phyloP scores from a whole-genome alignment of 2,113 vertebrate genomes.

The Prochilodus magdalenae region DNA sequence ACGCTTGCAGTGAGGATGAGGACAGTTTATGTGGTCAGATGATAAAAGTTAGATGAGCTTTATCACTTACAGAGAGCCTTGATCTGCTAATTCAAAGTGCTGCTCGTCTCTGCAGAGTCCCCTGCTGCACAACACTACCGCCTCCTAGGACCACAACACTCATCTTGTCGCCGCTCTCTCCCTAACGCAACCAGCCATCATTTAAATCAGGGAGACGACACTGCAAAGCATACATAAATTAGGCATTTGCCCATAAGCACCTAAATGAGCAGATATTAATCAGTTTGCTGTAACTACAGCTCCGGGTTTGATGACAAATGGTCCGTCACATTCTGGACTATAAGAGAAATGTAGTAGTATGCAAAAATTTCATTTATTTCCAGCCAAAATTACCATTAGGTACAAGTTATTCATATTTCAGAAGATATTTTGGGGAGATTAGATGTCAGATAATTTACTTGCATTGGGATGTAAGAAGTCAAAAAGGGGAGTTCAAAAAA shows the following conservation, averaged over 20 bases:
- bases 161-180: neutral
- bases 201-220: neutral
- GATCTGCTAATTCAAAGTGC: conserved; percentile 34
- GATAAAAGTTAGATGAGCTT: neutral
- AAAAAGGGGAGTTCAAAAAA: no score
- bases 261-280: conserved; percentile 24
- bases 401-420: no score
- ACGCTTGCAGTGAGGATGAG: neutral
- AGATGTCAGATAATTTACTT: no score
- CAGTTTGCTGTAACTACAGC: neutral
- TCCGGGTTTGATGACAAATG: neutral
- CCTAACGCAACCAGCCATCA: neutral
- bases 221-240: conserved; percentile 3
- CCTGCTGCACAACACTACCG: neutral
- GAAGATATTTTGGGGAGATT: no score
- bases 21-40: neutral
- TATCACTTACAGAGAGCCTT: conserved; percentile 14
- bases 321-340: neutral
- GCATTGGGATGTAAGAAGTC: no score
- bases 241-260: neutral
- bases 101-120: neutral
- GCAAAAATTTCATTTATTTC: no score
- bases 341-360: neutral
- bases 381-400: no score
- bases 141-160: neutral